Evolutionary conservation across 2,797 vertebrate species (phyloP).

Genomic region (Phoxinus dragarum): DNA sequence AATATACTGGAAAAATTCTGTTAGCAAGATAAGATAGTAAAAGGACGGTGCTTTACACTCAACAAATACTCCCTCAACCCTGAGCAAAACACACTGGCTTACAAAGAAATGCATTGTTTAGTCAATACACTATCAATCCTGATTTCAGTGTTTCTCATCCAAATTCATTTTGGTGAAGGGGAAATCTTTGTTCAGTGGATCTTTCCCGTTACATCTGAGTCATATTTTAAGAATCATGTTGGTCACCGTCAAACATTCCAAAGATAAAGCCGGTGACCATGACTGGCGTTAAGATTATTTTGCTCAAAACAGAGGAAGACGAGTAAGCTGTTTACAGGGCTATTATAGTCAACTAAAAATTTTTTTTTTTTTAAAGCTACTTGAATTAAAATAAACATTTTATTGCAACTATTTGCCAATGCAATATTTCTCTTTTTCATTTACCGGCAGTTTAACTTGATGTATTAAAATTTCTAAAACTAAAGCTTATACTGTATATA

Average conservation of each 20-base stretch:
- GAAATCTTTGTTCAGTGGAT: constrained; percentile 17
- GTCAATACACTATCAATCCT: neutral
- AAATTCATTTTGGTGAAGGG: neutral
- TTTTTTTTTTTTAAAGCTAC: too few species aligned
- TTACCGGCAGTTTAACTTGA: too few species aligned
- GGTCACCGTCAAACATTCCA: constrained; percentile 1
- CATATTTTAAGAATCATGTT: constrained; percentile 38
- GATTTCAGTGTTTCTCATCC: neutral
- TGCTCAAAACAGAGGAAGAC: neutral
- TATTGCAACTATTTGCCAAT: too few species aligned
- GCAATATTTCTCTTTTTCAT: too few species aligned
- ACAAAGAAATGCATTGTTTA: constrained; percentile 13
- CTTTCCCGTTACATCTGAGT: constrained; percentile 21
- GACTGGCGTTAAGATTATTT: neutral
- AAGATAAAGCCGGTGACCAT: constrained; percentile 32
- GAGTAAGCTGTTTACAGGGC: neutral
- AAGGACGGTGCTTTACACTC: neutral
- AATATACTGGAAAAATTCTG: neutral
- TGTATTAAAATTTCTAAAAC: too few species aligned
- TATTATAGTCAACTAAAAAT: neutral
- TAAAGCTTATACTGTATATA: too few species aligned
- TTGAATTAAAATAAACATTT: neutral
- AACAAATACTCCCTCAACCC: neutral
- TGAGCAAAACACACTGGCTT: neutral
- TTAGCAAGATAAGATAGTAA: neutral